These are phyloP conservation scores for Urocolius indicus DNA, from an alignment of 2,113 vertebrate species.

Conservation along the genomic window DNA sequence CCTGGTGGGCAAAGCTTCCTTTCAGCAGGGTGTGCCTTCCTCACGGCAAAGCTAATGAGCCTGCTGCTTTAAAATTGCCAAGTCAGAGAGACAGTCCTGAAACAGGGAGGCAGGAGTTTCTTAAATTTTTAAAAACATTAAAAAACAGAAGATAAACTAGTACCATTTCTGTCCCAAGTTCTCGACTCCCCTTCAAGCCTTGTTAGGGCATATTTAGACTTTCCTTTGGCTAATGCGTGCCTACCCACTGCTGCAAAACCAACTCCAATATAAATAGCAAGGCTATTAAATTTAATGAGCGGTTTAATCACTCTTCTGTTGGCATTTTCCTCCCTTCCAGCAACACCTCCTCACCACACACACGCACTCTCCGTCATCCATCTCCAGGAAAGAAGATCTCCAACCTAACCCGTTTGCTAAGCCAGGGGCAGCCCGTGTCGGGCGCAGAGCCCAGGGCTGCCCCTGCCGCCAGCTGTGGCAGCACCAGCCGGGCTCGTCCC, in stretches of 20 bases:
- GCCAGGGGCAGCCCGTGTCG: background rate
- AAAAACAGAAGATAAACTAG: background rate
- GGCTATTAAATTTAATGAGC: background rate
- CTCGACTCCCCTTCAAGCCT: background rate
- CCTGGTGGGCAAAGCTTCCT: background rate
- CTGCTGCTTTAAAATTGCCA: background rate
- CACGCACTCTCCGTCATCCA: accelerated
- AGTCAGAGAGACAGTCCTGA: background rate
- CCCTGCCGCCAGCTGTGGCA: no score
- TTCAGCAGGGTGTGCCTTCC: background rate
- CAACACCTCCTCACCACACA: background rate
- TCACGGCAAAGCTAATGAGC: background rate
- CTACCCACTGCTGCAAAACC: background rate
- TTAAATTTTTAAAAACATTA: background rate
- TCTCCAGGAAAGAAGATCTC: background rate
- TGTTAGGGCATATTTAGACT: background rate
- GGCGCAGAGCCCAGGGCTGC: background rate
- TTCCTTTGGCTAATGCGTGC: background rate
- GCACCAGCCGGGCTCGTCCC: no score
- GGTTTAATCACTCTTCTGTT: background rate
- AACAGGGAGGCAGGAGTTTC: background rate
- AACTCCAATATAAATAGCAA: background rate
- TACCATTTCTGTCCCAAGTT: background rate
- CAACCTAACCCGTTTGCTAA: background rate
- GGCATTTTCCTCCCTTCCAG: background rate